Evolutionary conservation across 2,888 invertebrate genomes (phyloP).

Genomic region (Unio pictorum): DNA sequence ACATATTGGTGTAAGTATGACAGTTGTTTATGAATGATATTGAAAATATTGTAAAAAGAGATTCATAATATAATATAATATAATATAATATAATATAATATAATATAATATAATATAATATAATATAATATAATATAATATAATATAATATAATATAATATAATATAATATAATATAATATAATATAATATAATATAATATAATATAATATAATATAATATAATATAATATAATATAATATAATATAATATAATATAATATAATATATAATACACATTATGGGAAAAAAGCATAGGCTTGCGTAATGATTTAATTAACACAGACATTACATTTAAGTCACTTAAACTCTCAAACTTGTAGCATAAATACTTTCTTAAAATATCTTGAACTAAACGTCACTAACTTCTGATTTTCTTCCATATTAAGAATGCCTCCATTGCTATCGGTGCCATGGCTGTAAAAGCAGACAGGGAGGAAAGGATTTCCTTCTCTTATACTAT

Average conservation of each 20-base stretch:
- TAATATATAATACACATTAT: neutral
- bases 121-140: too few species aligned
- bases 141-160: too few species aligned
- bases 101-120: neutral
- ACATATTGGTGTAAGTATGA: too few species aligned
- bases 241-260: neutral
- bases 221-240: neutral
- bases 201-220: neutral
- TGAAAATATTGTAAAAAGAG: too few species aligned
- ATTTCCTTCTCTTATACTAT: conserved; percentile 63
- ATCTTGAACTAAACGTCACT: too few species aligned
- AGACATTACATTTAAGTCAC: too few species aligned
- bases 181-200: neutral
- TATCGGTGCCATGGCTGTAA: conserved; percentile 58
- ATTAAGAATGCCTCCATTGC: conserved; percentile 58
- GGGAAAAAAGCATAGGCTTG: too few species aligned
- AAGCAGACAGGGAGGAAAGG: conserved; percentile 50
- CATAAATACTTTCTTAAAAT: too few species aligned
- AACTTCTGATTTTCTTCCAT: neutral
- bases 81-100: neutral
- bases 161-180: too few species aligned
- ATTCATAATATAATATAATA: neutral
- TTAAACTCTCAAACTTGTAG: too few species aligned
- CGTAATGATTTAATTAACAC: too few species aligned
- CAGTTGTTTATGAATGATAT: too few species aligned